A percentile compares a stretch with the other conserved stretches of the same genome.
phyloP scores from a whole-genome alignment of 2,113 vertebrate species.

The Leucopsar rothschildi region DNA sequence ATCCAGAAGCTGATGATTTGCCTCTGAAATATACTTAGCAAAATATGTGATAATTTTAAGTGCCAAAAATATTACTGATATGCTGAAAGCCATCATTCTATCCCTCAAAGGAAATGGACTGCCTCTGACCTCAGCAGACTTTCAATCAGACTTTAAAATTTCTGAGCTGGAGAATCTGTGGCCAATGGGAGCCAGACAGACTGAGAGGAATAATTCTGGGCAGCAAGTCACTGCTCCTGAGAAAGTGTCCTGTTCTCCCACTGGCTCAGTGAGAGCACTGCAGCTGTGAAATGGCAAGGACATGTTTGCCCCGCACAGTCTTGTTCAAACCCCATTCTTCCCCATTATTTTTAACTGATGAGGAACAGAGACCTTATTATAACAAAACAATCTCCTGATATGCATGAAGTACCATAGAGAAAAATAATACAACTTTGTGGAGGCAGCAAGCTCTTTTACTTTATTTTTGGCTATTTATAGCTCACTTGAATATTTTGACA shows the following conservation, averaged over 20 bases:
- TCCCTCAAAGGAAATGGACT: neutral
- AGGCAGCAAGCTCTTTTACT: conserved; percentile 17
- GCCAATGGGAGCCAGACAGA: neutral
- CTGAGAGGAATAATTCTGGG: neutral
- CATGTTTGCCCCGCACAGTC: fast-evolving
- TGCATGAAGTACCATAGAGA: neutral
- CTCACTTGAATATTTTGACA: conserved; percentile 52
- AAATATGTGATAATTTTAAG: neutral
- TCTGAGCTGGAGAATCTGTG: neutral
- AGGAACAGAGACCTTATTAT: neutral
- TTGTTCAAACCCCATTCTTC: neutral
- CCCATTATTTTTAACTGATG: neutral
- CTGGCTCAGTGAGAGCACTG: neutral
- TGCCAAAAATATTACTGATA: neutral
- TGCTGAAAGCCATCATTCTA: neutral
- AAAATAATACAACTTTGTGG: neutral
- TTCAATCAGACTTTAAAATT: neutral
- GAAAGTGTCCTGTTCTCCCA: neutral
- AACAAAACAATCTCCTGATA: neutral
- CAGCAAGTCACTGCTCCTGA: fast-evolving
- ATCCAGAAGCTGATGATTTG: neutral
- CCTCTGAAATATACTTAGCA: neutral
- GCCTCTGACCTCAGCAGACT: neutral
- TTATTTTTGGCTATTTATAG: conserved; percentile 66
- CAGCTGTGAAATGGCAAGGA: neutral